A percentile compares a stretch with the other conserved stretches of the same genome.
phyloP scores from a whole-genome alignment of 2,888 invertebrate genomes.

The Stomorhina lunata region DNA sequence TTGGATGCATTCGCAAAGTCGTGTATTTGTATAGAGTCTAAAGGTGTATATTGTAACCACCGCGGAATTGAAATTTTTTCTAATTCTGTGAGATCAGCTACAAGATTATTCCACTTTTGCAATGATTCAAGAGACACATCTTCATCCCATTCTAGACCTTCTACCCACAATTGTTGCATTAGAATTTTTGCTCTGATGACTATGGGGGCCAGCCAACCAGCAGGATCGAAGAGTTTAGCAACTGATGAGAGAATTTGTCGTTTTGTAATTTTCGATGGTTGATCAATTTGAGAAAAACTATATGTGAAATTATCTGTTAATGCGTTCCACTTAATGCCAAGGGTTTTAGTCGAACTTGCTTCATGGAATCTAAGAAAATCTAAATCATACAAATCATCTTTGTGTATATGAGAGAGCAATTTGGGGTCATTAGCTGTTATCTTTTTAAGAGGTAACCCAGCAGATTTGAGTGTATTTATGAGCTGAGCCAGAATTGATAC shows the following conservation, averaged over 20 bases:
- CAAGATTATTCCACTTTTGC: background rate
- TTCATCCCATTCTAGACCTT: background rate
- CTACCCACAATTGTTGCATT: background rate
- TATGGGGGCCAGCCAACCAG: background rate
- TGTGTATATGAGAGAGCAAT: background rate
- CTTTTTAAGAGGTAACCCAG: constrained; percentile 2
- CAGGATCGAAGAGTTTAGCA: too few species aligned
- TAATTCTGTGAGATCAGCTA: background rate
- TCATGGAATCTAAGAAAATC: too few species aligned
- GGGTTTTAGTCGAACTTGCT: constrained; percentile 3
- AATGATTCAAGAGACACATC: background rate
- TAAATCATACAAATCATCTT: background rate
- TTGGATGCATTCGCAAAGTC: background rate
- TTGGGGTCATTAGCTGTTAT: background rate
- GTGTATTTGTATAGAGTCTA: background rate
- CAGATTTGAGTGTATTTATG: background rate
- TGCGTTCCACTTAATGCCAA: constrained; percentile 4
- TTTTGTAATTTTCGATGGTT: background rate
- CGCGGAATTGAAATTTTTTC: background rate
- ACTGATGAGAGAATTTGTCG: too few species aligned
- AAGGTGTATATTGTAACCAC: background rate
- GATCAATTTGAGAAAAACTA: background rate
- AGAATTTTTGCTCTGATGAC: background rate
- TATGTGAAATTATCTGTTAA: background rate
- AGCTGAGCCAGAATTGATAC: background rate